Base-by-base conservation (phyloP, 1,140 invertebrate genomes). In the Sesamia nonagrioides region DNA sequence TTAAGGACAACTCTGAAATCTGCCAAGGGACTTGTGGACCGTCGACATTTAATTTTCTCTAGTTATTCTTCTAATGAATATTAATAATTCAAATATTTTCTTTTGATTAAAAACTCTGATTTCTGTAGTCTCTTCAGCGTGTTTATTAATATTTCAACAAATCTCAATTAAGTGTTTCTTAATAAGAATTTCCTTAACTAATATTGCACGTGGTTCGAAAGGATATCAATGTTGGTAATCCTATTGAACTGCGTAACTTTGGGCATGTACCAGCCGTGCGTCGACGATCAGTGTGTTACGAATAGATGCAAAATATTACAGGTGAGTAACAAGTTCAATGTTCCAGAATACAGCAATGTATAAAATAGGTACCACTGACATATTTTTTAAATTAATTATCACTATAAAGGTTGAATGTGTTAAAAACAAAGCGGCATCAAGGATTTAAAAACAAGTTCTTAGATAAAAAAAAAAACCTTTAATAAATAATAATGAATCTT, bases 211-310 rank as follows among this genome's bases (percentile, higher is more conserved):
- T 99, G 99, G 99, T 99, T 99, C 96, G 99, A 99, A 96, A 97
- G 99, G 79, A 96, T 99, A 82, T 99, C 98, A 89, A 99, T 99
- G 98, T 96, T 99, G 95, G 98, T 99, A 21, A 99, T 99, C 86
- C 95, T 99, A 71, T 95, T 99, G 83, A 99, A 99, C 96, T 99
- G 99, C 95, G 97, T 99, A 63, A 99, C 99, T 0, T 96, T 99
- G 81, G 99, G 99, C 54, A 99, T 99, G 99, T 99, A 99, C 95
- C 98, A 99, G 95, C 99, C 99, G 9, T 99, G 99, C 93, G 97
- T 98, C 80, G 99, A 99, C 94, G 98, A 99, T 91, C 96, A 97
- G 82, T 99, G 99, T 91, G 95, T 96, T 66, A 98, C 98, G 72
- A 98, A 97, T 92, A 96, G 99, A 88, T 99, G 99, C 95, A 97